A percentile compares a stretch with the other conserved stretches of the same genome.
Evolutionary conservation across 2,113 vertebrate species (phyloP).

Genomic region (Salvelinus fontinalis): DNA sequence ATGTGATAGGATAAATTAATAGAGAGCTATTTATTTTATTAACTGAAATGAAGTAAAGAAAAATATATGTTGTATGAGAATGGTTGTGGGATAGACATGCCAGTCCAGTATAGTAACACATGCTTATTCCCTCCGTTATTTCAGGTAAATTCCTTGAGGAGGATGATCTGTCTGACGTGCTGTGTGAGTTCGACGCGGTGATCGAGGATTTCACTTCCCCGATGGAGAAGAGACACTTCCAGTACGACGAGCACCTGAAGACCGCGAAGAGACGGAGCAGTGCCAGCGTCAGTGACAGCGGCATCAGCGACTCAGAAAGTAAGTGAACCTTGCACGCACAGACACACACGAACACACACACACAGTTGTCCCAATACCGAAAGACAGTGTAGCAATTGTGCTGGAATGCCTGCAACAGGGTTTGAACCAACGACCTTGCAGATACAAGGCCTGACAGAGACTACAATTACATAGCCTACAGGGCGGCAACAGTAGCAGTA

Average conservation of each 20-base stretch:
- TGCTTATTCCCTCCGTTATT: not conserved
- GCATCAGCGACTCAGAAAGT: conserved; percentile 92
- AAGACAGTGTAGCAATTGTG: too few relatives aligned
- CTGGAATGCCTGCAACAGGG: not conserved
- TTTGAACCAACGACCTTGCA: too few relatives aligned
- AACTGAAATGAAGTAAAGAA: too few relatives aligned
- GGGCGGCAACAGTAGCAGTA: too few relatives aligned
- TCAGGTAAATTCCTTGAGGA: conserved; percentile 45
- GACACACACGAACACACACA: too few relatives aligned
- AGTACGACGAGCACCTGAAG: conserved; percentile 89
- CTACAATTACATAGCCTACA: too few relatives aligned
- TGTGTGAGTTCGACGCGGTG: conserved; percentile 92
- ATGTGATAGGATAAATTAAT: too few relatives aligned
- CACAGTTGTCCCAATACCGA: too few relatives aligned
- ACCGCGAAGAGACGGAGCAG: conserved; percentile 91
- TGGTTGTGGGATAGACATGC: too few relatives aligned
- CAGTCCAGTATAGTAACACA: not conserved
- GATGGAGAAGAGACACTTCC: conserved; percentile 85
- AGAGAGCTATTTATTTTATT: too few relatives aligned
- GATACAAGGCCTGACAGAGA: too few relatives aligned
- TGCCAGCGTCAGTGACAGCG: conserved; percentile 89
- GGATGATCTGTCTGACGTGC: conserved; percentile 80
- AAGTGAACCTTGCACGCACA: conserved; percentile 53
- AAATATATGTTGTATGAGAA: too few relatives aligned
- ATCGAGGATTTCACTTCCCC: conserved; percentile 91